Percentiles rank a stretch among this genome's conserved stretches.
These are phyloP conservation scores for Dendrocopos noguchii DNA, from an alignment of 2,113 vertebrate genomes.

Conservation along the genomic window DNA sequence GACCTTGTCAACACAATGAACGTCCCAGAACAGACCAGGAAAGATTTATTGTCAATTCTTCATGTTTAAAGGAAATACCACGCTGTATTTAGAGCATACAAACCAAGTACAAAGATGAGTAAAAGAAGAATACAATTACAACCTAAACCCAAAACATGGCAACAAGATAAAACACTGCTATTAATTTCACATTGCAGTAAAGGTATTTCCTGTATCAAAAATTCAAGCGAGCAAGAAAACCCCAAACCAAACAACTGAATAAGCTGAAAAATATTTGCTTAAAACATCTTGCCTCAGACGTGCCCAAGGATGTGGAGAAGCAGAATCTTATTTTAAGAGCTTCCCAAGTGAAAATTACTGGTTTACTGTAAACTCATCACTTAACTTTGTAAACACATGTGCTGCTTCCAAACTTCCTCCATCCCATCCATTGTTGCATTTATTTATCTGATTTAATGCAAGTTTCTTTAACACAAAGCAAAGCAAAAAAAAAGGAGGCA, in stretches of 20 bases:
- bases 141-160: background rate
- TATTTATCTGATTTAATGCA: conserved; percentile 50
- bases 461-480: conserved; percentile 48
- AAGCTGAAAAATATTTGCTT: background rate
- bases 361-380: background rate
- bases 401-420: conserved; percentile 11
- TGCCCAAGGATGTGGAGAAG: background rate
- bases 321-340: background rate
- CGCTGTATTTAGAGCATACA: background rate
- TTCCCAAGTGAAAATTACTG: conserved; percentile 17
- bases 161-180: background rate
- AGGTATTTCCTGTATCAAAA: conserved; percentile 8
- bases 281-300: background rate
- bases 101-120: background rate
- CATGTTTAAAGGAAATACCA: background rate
- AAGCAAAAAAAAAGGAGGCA: conserved; percentile 15
- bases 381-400: conserved; percentile 22
- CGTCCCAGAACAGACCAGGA: background rate
- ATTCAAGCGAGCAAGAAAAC: background rate
- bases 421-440: conserved; percentile 25
- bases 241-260: background rate
- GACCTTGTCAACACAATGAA: background rate
- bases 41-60: background rate
- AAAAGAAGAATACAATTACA: background rate
- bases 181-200: background rate